These are phyloP conservation scores for Mimumesa dahlbomi DNA, from an alignment of 2,888 invertebrate species.

Conservation along the genomic window DNA sequence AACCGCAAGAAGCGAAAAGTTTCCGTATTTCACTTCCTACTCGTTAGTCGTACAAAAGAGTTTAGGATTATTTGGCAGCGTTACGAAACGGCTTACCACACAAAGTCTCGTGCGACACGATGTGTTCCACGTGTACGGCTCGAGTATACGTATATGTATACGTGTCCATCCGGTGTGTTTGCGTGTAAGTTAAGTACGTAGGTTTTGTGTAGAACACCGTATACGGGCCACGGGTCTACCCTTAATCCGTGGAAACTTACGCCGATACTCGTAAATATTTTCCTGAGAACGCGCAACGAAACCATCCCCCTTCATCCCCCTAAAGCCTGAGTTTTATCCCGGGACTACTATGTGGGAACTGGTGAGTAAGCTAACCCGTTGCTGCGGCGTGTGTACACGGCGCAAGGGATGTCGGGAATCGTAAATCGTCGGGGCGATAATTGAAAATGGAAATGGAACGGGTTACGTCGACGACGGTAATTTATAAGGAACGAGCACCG, in stretches of 20 bases:
- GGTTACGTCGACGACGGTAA: constrained; percentile 2
- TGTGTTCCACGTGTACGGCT: too few species aligned
- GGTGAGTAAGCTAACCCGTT: neutral
- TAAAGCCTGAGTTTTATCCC: neutral
- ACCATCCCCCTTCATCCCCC: too few species aligned
- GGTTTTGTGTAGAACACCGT: neutral
- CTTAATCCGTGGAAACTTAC: constrained; percentile 18
- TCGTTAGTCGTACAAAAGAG: constrained; percentile 28
- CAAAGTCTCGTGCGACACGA: neutral
- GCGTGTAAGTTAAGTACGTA: neutral
- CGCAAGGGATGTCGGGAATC: neutral
- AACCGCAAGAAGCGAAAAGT: constrained; percentile 19
- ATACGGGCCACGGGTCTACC: neutral
- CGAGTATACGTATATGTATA: constrained; percentile 8
- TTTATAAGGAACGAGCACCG: constrained; percentile 1
- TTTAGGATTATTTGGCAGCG: constrained; percentile 26
- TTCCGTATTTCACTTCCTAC: constrained; percentile 31
- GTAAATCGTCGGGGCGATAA: constrained; percentile 18
- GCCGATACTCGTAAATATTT: constrained; percentile 28
- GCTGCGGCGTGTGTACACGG: neutral
- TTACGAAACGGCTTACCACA: neutral
- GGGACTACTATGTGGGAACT: constrained; percentile 3
- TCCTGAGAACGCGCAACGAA: constrained; percentile 1
- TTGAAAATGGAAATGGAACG: constrained; percentile 30
- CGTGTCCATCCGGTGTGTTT: neutral